These are phyloP conservation scores for Odontomyia ornata DNA, from an alignment of 2,888 invertebrate genomes.

Conservation along the genomic window DNA sequence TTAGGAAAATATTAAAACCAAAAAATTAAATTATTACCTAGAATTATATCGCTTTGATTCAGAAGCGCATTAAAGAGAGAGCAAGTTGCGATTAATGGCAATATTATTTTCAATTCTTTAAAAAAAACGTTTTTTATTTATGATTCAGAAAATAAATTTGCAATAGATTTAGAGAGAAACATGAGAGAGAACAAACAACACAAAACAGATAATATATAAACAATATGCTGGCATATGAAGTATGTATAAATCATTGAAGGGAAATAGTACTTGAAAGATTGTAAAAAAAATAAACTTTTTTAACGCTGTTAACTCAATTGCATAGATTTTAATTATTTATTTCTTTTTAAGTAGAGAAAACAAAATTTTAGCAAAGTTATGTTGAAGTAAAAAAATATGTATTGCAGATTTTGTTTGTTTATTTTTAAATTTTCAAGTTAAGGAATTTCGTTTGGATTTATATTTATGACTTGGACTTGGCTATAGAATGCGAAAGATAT, in stretches of 20 bases:
- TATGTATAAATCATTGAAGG: background rate
- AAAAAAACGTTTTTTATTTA: background rate
- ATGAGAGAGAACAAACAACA: conserved; percentile 31
- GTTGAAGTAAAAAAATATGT: background rate
- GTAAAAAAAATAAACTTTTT: no score
- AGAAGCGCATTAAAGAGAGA: no score
- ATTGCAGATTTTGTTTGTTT: background rate
- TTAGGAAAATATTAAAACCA: no score
- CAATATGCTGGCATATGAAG: conserved; percentile 10
- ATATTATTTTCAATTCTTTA: background rate
- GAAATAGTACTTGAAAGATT: background rate
- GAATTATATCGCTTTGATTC: no score
- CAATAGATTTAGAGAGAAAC: conserved; percentile 37
- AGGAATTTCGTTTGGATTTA: background rate
- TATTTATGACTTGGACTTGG: no score
- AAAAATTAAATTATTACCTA: no score
- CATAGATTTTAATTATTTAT: no score
- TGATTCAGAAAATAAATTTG: conserved; percentile 6
- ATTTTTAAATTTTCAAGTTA: background rate
- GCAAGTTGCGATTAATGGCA: no score
- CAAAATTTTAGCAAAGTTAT: background rate
- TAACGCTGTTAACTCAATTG: no score
- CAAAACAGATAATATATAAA: conserved; percentile 25
- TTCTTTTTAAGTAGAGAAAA: no score
- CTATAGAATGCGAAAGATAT: background rate